Evolutionary conservation across 2,888 invertebrate species (phyloP).

Genomic region (Scaptodrosophila latifasciaeformis): DNA sequence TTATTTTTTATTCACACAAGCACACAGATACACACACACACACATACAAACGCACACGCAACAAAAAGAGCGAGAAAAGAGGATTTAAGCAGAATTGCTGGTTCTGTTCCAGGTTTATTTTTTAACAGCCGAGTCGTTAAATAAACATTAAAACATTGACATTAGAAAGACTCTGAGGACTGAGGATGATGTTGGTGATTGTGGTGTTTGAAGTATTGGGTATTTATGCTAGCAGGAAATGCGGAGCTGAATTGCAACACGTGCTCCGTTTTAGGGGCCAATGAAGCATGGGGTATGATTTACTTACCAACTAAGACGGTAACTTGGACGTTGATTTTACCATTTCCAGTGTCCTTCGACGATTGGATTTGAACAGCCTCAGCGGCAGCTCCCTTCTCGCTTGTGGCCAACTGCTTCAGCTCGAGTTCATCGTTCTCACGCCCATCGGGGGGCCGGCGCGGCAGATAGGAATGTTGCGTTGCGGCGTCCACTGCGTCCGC

Average conservation of each 20-base stretch:
- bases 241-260: no score
- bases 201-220: constrained; percentile 3
- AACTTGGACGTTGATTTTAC: constrained; percentile 91
- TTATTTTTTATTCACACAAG: no score
- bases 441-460: constrained; percentile 83
- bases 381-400: constrained; percentile 70
- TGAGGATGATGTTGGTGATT: constrained; percentile 1
- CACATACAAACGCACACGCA: no score
- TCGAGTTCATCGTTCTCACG: constrained; percentile 82
- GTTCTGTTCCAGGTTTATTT: constrained; percentile 10
- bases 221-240: constrained; percentile 14
- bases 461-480: constrained; percentile 67
- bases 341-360: constrained; percentile 80
- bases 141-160: constrained; percentile 62
- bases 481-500: constrained; percentile 65
- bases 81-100: constrained; percentile 32
- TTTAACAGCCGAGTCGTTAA: constrained; percentile 61
- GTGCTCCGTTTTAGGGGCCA: no score
- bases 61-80: constrained; percentile 53
- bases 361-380: constrained; percentile 74
- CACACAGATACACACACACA: no score
- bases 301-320: constrained; percentile 84
- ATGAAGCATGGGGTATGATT: no score
- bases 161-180: constrained; percentile 29
- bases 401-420: constrained; percentile 76